Conservation (phyloP, 2,113 vertebrate genomes). For the Dendropsophus ebraccatus region DNA sequence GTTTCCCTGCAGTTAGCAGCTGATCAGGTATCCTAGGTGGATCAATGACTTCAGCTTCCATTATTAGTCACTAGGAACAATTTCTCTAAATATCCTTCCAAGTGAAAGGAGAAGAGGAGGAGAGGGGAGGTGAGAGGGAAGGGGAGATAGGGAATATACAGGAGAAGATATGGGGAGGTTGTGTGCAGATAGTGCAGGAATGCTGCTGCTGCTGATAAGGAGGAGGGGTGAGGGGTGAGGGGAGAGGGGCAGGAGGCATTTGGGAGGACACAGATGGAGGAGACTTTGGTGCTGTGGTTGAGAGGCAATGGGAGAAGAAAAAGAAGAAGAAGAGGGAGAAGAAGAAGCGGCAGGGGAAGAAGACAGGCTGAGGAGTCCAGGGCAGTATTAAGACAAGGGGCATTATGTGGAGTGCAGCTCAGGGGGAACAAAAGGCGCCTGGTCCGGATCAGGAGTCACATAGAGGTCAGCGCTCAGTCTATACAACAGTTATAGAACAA, state of each 20-base stretch:
- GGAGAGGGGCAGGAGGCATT: slow-evolving; percentile 61
- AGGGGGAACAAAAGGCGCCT: slow-evolving; percentile 69
- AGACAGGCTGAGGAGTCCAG: slow-evolving; percentile 61
- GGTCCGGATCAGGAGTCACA: slow-evolving; percentile 75
- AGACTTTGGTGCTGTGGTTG: slow-evolving; percentile 56
- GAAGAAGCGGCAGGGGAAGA: slow-evolving; percentile 60
- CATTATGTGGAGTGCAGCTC: slow-evolving; percentile 58
- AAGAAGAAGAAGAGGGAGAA: slow-evolving; percentile 26
- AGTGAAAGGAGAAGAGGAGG: not conserved
- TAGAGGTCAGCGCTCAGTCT: slow-evolving; percentile 75
- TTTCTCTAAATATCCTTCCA: slow-evolving; percentile 22
- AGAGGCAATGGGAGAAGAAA: slow-evolving; percentile 18
- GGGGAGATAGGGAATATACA: not conserved
- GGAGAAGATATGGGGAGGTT: slow-evolving; percentile 61
- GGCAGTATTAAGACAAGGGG: slow-evolving; percentile 56
- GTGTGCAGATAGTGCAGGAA: slow-evolving; percentile 72
- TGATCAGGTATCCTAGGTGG: slow-evolving; percentile 25
- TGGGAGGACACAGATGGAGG: slow-evolving; percentile 63
- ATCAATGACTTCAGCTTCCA: slow-evolving; percentile 9
- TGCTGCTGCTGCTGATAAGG: slow-evolving; percentile 69
- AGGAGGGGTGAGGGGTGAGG: slow-evolving; percentile 56
- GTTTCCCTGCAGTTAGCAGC: not conserved
- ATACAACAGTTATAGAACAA: slow-evolving; percentile 18
- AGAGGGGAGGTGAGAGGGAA: not conserved
- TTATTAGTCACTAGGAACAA: slow-evolving; percentile 11